Evolutionary conservation across 1,140 invertebrate genomes (phyloP), one percentile per base, ranked within the genome.

Genomic region (Anagrus nilaparvatae): DNA sequence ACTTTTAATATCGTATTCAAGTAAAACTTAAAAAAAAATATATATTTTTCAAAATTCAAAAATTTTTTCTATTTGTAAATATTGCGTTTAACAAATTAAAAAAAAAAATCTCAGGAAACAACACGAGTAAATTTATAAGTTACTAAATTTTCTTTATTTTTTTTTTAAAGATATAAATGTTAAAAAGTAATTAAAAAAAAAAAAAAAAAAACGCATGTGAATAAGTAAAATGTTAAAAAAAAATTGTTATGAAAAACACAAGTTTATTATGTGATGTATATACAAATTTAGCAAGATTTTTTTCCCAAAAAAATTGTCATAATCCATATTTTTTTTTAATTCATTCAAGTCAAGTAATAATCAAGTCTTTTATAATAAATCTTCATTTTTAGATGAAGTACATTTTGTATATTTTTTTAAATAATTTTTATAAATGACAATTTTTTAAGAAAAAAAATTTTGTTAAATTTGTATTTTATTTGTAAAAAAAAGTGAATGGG

Each of bases 331-430:
- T 10, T 14, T 34, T 6, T 10, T 21, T 34, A 28, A 12, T 19
- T 23, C 29, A 24, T 19, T 41, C 55, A 58, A 55, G 55, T 56
- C 59, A 58, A 58, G 55, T 46, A 40, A 28, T 32, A 24, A 30
- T 51, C 55, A 61, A 58, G 56, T 52, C 47, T 45, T n/a, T n/a
- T n/a, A n/a, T n/a, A n/a, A 44, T 43, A 44, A 48, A 58, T 56
- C 52, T 56, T 55, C 52, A 46, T 47, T 28, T n/a, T 39, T 41
- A 39, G 32, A 48, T 51, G 55, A 50, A 56, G 53, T 52, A 39
- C 43, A 58, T 60, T 60, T 55, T 59, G 52, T 58, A 58, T 57
- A 54, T 58, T 58, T 57, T 54, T 55, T 48, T 45, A 24, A n/a
- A n/a, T n/a, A n/a, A n/a, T 46, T 49, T 29, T 48, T 40, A 43